A percentile compares a stretch with the other conserved stretches of the same genome.
These are phyloP conservation scores for Eulemur macaco DNA, from an alignment of 2,113 vertebrate species.

Conservation along the genomic window DNA sequence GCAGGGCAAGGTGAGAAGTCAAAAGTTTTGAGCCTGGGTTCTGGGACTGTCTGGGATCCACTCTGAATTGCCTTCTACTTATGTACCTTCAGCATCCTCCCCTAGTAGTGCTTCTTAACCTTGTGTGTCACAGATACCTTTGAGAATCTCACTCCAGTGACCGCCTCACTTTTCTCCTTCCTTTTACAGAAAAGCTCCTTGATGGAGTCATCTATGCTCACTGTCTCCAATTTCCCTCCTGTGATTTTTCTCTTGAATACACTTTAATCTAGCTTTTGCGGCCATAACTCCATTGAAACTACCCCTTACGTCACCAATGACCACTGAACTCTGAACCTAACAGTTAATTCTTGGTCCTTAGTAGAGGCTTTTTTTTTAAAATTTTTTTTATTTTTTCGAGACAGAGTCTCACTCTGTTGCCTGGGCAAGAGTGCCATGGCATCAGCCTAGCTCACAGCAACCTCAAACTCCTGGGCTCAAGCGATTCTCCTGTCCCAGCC, in stretches of 20 bases:
- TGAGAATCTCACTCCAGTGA: background rate
- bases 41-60: background rate
- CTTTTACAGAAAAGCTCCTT: background rate
- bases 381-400: too few relatives aligned
- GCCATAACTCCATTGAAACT: background rate
- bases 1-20: background rate
- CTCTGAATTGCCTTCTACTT: background rate
- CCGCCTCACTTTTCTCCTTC: background rate
- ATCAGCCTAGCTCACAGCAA: too few relatives aligned
- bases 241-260: background rate
- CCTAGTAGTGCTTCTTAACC: background rate
- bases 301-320: background rate
- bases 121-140: background rate
- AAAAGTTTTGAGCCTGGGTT: conserved; percentile 2
- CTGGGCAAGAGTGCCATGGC: too few relatives aligned
- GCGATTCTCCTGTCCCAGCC: too few relatives aligned
- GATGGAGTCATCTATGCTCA: background rate
- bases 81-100: background rate
- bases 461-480: too few relatives aligned
- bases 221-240: background rate
- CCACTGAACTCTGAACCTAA: background rate
- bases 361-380: background rate
- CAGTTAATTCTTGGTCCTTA: background rate
- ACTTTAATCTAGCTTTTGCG: background rate
- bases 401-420: too few relatives aligned